Evolutionary conservation across 2,113 vertebrate species (phyloP), one percentile per base, ranked within the genome.

Genomic region (Delphinapterus leucas): DNA sequence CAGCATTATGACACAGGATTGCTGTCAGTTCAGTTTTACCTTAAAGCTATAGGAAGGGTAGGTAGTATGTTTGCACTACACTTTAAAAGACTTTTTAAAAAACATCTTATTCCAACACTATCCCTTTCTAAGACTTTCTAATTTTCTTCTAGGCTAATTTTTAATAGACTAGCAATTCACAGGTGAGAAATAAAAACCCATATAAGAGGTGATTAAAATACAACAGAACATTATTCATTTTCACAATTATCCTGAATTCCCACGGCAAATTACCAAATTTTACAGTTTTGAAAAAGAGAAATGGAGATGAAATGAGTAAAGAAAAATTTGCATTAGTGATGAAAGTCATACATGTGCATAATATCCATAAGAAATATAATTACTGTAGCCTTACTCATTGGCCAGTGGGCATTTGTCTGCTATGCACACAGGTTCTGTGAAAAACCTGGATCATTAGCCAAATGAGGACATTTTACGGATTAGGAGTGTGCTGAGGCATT

Each of bases 211-310:
- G 71, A 98, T 96, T 98, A 98, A 88, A 95, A 60, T 77, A 65
- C 86, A 95, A 97, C 94, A 60, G 25, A 89, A 87, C 88, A 91
- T 98, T 97, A 97, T 92, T 97, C 86, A 97, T 95, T 96, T 97
- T 95, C 60, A 94, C 21, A 95, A 96, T 76, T 96, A 90, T 92
- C 86, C 63, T 93, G 26, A 87, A 96, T 93, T 96, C 89, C 84
- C 83, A 77, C 53, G 31, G 89, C 79, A 98, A 96, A 96, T 97
- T 93, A 96, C 60, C 71, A 93, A 91, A 95, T 91, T 97, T 93
- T 82, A 82, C 38, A 93, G n/a, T 67, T 96, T 92, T 96, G 89
- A 97, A 82, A 87, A 47, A 86, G 53, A 38, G 47, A 65, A 97
- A 87, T 86, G 71, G 77, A 97, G 96, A 63, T 86, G 23, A 81